These are phyloP conservation scores for Patagioenas fasciata DNA, from an alignment of 2,113 vertebrate genomes.

Conservation along the genomic window DNA sequence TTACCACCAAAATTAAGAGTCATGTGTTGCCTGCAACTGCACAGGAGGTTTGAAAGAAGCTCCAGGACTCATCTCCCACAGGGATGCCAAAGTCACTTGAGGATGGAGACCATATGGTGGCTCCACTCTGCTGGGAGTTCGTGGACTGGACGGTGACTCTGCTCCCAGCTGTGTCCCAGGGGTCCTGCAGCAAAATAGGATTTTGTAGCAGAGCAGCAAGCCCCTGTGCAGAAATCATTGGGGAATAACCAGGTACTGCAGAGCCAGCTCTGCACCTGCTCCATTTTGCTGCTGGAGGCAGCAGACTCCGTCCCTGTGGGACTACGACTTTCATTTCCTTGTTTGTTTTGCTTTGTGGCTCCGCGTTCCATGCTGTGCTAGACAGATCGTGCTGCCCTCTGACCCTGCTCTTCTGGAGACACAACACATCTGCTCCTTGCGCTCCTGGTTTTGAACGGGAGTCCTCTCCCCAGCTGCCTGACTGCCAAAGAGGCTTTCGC, in stretches of 20 bases:
- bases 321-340: not conserved
- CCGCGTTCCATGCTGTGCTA: accelerated
- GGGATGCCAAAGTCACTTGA: not conserved
- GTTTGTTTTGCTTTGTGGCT: not conserved
- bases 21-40: not conserved
- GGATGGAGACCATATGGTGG: not conserved
- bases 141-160: not conserved
- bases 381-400: not conserved
- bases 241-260: not conserved
- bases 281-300: not conserved
- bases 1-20: not conserved
- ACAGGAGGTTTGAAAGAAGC: not conserved
- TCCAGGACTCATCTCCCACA: not conserved
- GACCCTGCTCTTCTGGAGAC: not conserved
- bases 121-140: not conserved
- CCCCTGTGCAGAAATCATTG: not conserved
- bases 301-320: not conserved
- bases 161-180: not conserved
- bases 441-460: not conserved
- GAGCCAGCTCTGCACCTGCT: not conserved
- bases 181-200: not conserved
- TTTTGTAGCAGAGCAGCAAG: not conserved
- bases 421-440: not conserved
- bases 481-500: not conserved
- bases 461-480: not conserved